Conservation (phyloP, 2,888 invertebrate genomes). For the Periphyllus acericola region DNA sequence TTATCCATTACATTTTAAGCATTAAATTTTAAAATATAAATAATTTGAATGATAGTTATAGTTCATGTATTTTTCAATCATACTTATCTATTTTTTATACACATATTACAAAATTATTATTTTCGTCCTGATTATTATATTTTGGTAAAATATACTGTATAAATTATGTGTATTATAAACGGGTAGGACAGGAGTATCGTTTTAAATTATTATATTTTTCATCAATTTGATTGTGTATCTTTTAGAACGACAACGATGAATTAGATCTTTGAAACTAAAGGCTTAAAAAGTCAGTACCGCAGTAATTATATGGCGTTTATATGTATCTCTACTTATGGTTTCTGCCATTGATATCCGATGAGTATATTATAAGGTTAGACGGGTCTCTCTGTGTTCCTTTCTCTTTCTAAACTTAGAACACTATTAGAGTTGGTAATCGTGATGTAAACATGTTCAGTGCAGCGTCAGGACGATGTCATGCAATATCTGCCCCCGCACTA, state of each 20-base stretch:
- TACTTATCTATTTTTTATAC: neutral
- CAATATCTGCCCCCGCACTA: constrained; percentile 13
- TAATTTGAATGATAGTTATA: neutral
- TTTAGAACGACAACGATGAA: neutral
- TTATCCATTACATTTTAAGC: no score
- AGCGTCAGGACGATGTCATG: constrained; percentile 11
- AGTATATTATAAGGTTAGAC: neutral
- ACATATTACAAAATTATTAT: neutral
- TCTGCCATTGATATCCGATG: neutral
- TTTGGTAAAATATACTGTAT: neutral
- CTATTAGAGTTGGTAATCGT: neutral
- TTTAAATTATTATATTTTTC: neutral
- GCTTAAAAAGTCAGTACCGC: neutral
- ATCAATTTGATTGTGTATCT: neutral
- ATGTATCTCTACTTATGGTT: neutral
- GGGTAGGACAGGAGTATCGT: neutral
- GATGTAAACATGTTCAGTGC: constrained; percentile 32
- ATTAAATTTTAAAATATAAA: neutral
- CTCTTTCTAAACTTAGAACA: neutral
- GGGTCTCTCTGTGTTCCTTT: neutral
- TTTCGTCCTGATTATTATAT: neutral
- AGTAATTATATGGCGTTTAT: neutral
- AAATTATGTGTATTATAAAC: neutral
- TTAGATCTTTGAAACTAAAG: neutral
- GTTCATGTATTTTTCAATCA: neutral